Base-by-base conservation (phyloP, 2,113 vertebrate genomes). In the Hippotragus niger region DNA sequence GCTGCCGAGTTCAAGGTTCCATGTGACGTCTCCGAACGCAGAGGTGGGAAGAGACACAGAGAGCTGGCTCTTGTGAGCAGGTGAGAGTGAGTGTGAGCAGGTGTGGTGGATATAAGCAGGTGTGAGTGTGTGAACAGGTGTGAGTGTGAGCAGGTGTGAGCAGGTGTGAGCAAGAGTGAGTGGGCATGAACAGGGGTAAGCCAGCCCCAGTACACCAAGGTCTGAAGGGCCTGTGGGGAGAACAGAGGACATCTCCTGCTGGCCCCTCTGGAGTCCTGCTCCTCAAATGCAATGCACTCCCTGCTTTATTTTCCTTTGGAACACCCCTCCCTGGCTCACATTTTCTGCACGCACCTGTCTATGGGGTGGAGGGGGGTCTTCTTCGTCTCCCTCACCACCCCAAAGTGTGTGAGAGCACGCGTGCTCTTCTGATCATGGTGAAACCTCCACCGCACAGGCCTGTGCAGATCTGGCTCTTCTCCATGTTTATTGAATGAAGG, bases 21-120 rank as follows among this genome's bases (percentile, higher is more conserved):
- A 1, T 0, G 25, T 6, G 76, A 50, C 0, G 9, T 57, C 67
- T 4, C 45, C 0, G 6, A 16, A n/a, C 2, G 50, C 78, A 17
- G 25, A 1, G 7, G 5, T 33, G 78, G 82, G 23, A 67, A 43
- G 83, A 88, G 71, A n/a, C 16, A 2, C 15, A 33, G 53, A 23
- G 25, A 2, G 4, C 1, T 33, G 81, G 47, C 60, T 83, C n/a
- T 8, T 23, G 36, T 29, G 33, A 45, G 19, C 40, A 16, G 58
- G 85, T 64, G 15, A 76, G 21, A 71, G 33, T n/a, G 31, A 23
- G 64, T 12, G 67, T 23, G 67, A 71, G 19, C 67, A 74, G n/a
- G n/a, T 21, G n/a, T 71, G 64, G 36, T 23, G 21, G n/a, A 25
- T 12, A 21, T 62, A 1, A 76, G 36, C 36, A 43, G 71, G 36